Base-by-base conservation (phyloP, 2,888 invertebrate species). In the Phymatocera aterrima region DNA sequence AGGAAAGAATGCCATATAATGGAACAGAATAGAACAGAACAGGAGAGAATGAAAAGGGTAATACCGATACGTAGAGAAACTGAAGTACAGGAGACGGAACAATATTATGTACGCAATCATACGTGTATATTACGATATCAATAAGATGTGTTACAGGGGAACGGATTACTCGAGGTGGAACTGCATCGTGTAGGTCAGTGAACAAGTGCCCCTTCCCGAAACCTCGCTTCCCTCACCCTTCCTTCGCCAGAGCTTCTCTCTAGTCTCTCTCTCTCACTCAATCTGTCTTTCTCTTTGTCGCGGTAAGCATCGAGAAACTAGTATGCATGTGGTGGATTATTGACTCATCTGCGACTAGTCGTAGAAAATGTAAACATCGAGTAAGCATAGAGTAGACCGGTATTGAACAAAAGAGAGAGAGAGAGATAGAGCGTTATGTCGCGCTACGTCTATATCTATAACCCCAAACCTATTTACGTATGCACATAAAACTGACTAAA, bases 271-370 rank as follows among this genome's bases (percentile, higher is more conserved):
- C n/a, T n/a, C n/a, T n/a, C n/a, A 54, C 31, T 61, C 8, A 31
- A 24, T 68, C 40, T 70, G 21, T 61, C n/a, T 48, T 46, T 3
- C 15, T 10, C 21, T n/a, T n/a, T n/a, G n/a, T n/a, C n/a, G n/a
- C 68, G 77, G 31, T 77, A 77, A 40, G 72, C 61, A 28, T 40
- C 65, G 61, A 72, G 68, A 46, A 18, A 54, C 18, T 78, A 51
- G 51, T 48, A 72, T n/a, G n/a, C n/a, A n/a, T n/a, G n/a, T n/a
- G 31, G 34, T 48, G 37, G 43, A 88, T 88, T 87, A 89, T 89
- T 88, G 89, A 89, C 88, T 89, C 88, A 88, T 87, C 87, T 87
- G 87, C 85, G 10, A 60, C 82, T 54, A 86, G 86, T 87, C 87
- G 84, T 86, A 87, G 85, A 82, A 83, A 84, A 79, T 81, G 81